phyloP scores from a whole-genome alignment of 2,888 invertebrate genomes.

The Pharmacophagus antenor region DNA sequence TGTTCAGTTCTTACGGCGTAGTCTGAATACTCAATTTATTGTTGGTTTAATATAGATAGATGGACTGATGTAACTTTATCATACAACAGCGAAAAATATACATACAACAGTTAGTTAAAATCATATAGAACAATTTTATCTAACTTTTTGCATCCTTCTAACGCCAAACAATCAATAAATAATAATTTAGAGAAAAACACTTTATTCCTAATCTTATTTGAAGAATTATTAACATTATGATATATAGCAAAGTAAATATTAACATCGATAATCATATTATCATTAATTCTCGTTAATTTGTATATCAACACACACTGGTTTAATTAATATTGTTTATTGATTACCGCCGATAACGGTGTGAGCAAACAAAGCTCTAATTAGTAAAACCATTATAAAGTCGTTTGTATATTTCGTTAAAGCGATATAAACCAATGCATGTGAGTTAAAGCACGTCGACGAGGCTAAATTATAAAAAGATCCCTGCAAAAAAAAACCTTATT shows the following conservation, averaged over 20 bases:
- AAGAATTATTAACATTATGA: background rate
- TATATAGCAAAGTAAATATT: background rate
- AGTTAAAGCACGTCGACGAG: background rate
- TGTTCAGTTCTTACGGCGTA: background rate
- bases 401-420: constrained; percentile 1
- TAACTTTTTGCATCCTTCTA: background rate
- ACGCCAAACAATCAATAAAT: too few species aligned
- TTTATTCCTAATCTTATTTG: too few species aligned
- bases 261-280: background rate
- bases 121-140: background rate
- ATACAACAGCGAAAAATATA: too few species aligned
- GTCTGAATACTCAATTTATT: background rate
- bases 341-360: background rate
- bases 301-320: background rate
- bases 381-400: constrained; percentile 5
- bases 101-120: too few species aligned
- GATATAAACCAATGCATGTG: constrained; percentile 2
- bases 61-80: too few species aligned
- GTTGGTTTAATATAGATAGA: background rate
- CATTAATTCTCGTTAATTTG: background rate
- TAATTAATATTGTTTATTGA: constrained; percentile 3
- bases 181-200: too few species aligned
- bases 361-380: constrained; percentile 13
- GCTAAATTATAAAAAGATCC: background rate
- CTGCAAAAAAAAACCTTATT: too few species aligned